These are phyloP conservation scores for Phallusia fumigata DNA, from an alignment of 23 tunicate species.

Conservation along the genomic window DNA sequence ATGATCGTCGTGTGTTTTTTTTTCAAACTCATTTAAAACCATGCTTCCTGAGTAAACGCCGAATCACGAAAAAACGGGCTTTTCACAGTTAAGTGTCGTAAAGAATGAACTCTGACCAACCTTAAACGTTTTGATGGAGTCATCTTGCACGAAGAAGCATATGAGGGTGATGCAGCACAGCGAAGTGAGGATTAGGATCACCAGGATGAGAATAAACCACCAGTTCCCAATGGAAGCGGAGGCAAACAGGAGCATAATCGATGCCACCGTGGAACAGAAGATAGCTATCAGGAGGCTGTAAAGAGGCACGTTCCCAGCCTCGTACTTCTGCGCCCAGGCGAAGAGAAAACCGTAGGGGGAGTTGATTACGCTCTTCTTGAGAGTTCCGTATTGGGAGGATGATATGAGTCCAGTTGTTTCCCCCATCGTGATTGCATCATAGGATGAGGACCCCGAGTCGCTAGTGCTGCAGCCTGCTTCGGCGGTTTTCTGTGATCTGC, in stretches of 20 bases:
- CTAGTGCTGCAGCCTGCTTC: background rate
- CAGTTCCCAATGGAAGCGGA: background rate
- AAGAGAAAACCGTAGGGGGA: slow-evolving; percentile 44
- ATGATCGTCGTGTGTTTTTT: no score
- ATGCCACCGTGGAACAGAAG: slow-evolving; percentile 33
- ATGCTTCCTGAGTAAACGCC: no score
- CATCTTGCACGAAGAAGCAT: slow-evolving; percentile 33
- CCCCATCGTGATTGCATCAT: background rate
- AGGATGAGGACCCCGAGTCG: background rate
- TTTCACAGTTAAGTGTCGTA: no score
- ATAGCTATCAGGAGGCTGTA: slow-evolving; percentile 47
- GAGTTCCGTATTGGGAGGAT: background rate
- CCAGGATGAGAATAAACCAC: slow-evolving; percentile 34
- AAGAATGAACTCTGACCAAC: slow-evolving; percentile 11
- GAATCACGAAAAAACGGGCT: no score
- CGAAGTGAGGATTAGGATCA: background rate
- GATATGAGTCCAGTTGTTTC: background rate
- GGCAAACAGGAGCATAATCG: slow-evolving; percentile 33
- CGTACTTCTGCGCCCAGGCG: slow-evolving; percentile 36
- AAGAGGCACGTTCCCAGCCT: slow-evolving; percentile 58
- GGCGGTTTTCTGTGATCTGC: background rate
- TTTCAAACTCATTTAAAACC: no score
- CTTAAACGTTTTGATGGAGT: slow-evolving; percentile 37
- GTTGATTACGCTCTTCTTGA: background rate
- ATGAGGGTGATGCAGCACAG: slow-evolving; percentile 19